Conservation (phyloP, 1,140 invertebrate genomes). For the Brachionus plicatilis region DNA sequence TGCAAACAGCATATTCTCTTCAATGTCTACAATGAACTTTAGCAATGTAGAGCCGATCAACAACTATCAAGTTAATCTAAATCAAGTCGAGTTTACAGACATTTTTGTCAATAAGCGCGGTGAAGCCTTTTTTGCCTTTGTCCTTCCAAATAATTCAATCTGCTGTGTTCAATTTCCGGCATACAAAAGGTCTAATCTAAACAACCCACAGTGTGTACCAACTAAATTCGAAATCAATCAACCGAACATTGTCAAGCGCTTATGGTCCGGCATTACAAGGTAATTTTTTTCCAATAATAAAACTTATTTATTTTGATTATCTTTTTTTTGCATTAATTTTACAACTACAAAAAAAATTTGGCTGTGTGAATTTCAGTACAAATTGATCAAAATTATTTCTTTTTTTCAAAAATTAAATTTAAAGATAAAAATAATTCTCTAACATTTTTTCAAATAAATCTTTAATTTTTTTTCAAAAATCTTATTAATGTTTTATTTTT, state of each 20-base stretch:
- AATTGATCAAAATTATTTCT: no score
- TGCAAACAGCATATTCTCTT: not conserved
- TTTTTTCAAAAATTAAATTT: no score
- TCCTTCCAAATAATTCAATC: not conserved
- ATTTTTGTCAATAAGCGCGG: conserved; percentile 7
- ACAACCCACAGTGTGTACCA: not conserved
- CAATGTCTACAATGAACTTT: conserved; percentile 5
- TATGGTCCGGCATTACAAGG: conserved; percentile 24
- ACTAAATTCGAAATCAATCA: conserved; percentile 32
- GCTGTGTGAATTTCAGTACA: no score
- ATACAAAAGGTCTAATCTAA: not conserved
- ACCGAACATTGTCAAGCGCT: conserved; percentile 20
- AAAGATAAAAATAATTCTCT: no score
- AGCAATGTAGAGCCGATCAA: conserved; percentile 8
- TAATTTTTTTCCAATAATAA: not conserved
- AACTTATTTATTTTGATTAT: no score
- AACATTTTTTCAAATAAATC: no score
- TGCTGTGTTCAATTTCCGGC: conserved; percentile 28
- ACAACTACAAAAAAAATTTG: no score
- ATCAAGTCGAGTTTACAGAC: not conserved
- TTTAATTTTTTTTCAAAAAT: no score
- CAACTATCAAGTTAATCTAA: conserved; percentile 1
- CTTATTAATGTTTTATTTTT: no score
- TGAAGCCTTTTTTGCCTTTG: conserved; percentile 12
- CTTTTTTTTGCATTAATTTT: no score